Base-by-base conservation (phyloP, 1,140 invertebrate genomes). In the Sinonovacula constricta region DNA sequence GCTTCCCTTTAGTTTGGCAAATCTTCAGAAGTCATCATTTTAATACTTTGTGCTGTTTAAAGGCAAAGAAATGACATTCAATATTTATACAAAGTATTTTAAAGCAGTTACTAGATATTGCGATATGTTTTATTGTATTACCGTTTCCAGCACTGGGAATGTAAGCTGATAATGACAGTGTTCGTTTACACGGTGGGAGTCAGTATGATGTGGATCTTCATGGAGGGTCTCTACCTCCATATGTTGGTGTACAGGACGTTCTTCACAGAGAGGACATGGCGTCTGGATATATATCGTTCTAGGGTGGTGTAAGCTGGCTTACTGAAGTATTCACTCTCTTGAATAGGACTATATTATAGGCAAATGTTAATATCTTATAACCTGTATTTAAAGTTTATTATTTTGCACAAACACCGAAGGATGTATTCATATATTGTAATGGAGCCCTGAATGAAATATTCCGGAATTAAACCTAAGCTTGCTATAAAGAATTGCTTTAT, bases 171-270 rank as follows among this genome's bases (percentile, higher is more conserved):
- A 60, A 94, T 93, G 28, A 93, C 93, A 54, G 79, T 94, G 18
- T 95, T 94, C 92, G 93, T 95, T 82, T 96, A 95, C 87, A 94
- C 94, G 81, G 93, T 95, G 54, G 90, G 95, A 68, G 94, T 94
- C 0, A 96, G 95, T 88, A 95, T 95, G 85, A 94, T 93, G 30
- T 95, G 95, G 94, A 94, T 96, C 62, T 90, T 96, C 28, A 95
- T 95, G 93, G 95, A 96, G 89, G 95, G 95, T 0, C 91, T 95
- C 1, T 95, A 96, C 87, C 91, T 96, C 10, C 94, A 95, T 87
- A 95, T 94, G 89, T 91, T 96, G 36, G 94, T 96, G 39, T 95
- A 95, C 87, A 88, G 94, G 49, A 94, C 95, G 1, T 91, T 95
- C 39, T 95, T 95, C 88, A 94, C 94, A 0, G 94, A 95, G 83